Base-by-base conservation (phyloP, 1,140 invertebrate species). In the Geopemphigus sp. region DNA sequence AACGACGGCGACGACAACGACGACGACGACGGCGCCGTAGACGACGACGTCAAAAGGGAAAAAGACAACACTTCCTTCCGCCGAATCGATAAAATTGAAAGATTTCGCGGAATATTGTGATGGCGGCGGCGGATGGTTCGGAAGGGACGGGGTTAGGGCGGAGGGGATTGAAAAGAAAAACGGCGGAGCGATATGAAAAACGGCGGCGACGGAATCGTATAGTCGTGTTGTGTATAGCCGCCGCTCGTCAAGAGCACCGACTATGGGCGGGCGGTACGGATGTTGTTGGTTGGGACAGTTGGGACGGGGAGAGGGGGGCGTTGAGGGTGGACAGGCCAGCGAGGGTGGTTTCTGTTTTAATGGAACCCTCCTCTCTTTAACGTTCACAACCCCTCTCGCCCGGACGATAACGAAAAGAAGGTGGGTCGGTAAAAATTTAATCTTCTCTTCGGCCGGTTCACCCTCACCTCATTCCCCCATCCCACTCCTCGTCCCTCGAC, bases 361-460 rank as follows among this genome's bases (percentile, higher is more conserved):
- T 78, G 39, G 74, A 78, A 78, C 74, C 39, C 74, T 47, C 57
- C 57, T 17, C 57, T 6, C 14, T n/a, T n/a, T n/a, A n/a, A n/a
- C n/a, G n/a, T n/a, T n/a, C n/a, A n/a, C n/a, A n/a, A 4, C n/a
- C 3, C 74, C 17, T 0, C 74, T 24, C 54, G 14, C 4, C 39
- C 39, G 29, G 24, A 78, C n/a, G n/a, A n/a, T n/a, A 24, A 26
- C 22, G 39, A 50, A 63, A 78, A 78, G 57, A 78, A 78, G 74
- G 74, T 78, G 74, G 74, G 74, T 78, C 45, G 74, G 74, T 78
- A 78, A 78, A 78, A 78, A 78, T 78, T 78, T 78, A 78, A 78
- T 78, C 74, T 78, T 63, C 74, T 78, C 74, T 61, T 29, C 74
- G 74, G 74, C 74, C 74, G 74, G 15, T 61, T 47, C 57, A 15